Base-by-base conservation (phyloP, 2,113 vertebrate species). In the Carollia perspicillata region DNA sequence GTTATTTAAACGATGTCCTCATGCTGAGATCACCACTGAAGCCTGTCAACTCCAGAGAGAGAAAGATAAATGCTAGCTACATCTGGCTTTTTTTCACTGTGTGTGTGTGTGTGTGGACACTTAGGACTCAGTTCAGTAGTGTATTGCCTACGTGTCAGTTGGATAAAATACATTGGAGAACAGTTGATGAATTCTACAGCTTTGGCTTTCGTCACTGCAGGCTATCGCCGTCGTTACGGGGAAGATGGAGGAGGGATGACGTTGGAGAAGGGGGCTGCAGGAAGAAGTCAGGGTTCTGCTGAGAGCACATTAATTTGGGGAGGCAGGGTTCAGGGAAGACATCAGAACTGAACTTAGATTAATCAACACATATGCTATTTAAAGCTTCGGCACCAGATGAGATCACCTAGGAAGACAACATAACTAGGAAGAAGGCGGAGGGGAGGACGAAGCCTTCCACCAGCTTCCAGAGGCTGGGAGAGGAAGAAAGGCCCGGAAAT, bases 351-450 rank as follows among this genome's bases (percentile, higher is more conserved):
- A 83, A 49, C 22, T 75, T 85, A 51, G 47, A 60, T 71, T 66
- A 89, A 28, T 71, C 44, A 37, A 2, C 10, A 22, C 33, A 33
- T 10, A 1, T 13, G 30, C 60, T 94, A 84, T 87, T 95, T 79
- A 94, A 94, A 97, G 55, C 26, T 63, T 47, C 74, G 33, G 40
- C 30, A 51, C 69, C 6, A 13, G 40, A 37, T 92, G 74, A 95
- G 55, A 69, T 84, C 83, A 95, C 92, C 49, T 91, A 60, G 66
- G 30, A 84, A 87, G 90, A 92, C 88, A 66, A 92, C 30, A 5
- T 92, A 66, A 92, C 68, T 66, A 79, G 94, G 92, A 90, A 96
- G 40, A 79, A 63, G 95, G 68, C 81, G 72, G 66, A 77, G 81
- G 47, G 68, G 72, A 77, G 81, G 42, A 79, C 42, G 6, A 58